Conservation (phyloP, 2,888 invertebrate species). For the Halictus ligatus region DNA sequence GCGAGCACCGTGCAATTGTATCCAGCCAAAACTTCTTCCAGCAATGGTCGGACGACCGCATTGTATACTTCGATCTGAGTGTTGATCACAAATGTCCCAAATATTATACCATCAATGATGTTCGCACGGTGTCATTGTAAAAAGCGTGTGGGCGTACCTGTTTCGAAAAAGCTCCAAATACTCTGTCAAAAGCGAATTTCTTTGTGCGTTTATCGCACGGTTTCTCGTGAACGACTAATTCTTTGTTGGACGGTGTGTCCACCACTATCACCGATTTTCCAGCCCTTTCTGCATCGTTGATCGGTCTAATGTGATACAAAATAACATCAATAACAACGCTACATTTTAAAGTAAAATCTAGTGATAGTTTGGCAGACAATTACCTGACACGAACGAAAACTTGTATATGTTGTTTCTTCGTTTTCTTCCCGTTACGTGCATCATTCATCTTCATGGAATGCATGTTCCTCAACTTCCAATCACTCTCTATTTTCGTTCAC, state of each 20-base stretch:
- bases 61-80: slow-evolving; percentile 93
- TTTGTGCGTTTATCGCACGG: slow-evolving; percentile 88
- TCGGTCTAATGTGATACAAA: slow-evolving; percentile 87
- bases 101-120: background rate
- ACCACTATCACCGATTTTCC: slow-evolving; percentile 90
- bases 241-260: slow-evolving; percentile 88
- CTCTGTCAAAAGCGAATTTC: slow-evolving; percentile 93
- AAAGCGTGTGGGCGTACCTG: slow-evolving; percentile 86
- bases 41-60: slow-evolving; percentile 93
- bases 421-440: slow-evolving; percentile 80
- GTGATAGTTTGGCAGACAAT: slow-evolving; percentile 67
- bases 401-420: slow-evolving; percentile 93
- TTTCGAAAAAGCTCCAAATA: slow-evolving; percentile 92
- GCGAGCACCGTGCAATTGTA: slow-evolving; percentile 99
- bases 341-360: background rate
- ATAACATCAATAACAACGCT: background rate
- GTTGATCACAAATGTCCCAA: slow-evolving; percentile 29
- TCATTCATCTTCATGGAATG: slow-evolving; percentile 71
- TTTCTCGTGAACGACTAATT: slow-evolving; percentile 88
- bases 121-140: background rate
- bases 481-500: background rate
- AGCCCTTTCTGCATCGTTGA: slow-evolving; percentile 90
- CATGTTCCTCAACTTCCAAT: background rate
- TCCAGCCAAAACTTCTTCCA: slow-evolving; percentile 96
- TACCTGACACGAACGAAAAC: slow-evolving; percentile 95